Evolutionary conservation across 1,140 invertebrate genomes (phyloP).

Genomic region (Ladona fulva): DNA sequence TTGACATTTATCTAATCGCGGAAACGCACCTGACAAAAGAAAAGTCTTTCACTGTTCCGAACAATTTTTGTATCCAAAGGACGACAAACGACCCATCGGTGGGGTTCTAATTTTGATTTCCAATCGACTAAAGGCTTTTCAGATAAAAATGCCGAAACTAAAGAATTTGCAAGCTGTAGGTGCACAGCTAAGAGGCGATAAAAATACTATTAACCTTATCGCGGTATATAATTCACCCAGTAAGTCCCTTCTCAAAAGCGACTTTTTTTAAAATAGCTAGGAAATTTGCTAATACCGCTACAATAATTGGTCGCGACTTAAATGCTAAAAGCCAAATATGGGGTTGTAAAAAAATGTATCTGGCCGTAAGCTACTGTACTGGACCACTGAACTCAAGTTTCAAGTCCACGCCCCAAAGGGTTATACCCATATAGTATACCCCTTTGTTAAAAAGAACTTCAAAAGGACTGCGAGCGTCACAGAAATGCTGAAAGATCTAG

Average conservation of each 20-base stretch:
- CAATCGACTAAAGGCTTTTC: neutral
- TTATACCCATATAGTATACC: too few relatives aligned
- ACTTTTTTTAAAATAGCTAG: neutral
- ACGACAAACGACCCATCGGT: neutral
- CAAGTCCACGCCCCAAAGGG: too few relatives aligned
- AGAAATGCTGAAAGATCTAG: too few relatives aligned
- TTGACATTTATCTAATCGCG: neutral
- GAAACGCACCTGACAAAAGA: neutral
- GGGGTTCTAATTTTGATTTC: neutral
- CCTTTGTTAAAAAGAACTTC: too few relatives aligned
- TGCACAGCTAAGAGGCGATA: neutral
- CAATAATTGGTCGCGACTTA: neutral
- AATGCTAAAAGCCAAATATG: neutral
- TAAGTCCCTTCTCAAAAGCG: neutral
- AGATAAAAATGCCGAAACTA: neutral
- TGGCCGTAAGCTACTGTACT: neutral
- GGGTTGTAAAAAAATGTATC: neutral
- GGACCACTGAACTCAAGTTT: too few relatives aligned
- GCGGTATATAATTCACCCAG: neutral
- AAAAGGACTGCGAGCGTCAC: too few relatives aligned
- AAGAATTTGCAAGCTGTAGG: neutral
- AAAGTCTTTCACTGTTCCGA: neutral
- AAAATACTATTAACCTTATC: neutral
- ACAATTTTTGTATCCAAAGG: neutral
- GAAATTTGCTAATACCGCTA: too few relatives aligned